These are phyloP conservation scores for Chymomyza procnemis DNA, from an alignment of 2,888 invertebrate species.

Conservation along the genomic window DNA sequence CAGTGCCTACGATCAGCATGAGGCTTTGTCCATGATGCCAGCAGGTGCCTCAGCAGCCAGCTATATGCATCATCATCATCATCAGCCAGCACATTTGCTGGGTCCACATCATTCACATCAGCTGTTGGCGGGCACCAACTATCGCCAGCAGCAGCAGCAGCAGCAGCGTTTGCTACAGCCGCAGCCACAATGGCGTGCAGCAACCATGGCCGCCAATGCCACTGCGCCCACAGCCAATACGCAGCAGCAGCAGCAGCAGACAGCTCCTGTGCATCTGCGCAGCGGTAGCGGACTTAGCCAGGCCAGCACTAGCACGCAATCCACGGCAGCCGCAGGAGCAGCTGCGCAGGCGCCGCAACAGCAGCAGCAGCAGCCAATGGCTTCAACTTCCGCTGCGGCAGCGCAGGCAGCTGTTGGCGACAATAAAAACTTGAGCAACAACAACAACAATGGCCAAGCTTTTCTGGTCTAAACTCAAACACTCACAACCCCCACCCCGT, in stretches of 20 bases:
- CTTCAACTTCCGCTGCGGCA: slow-evolving; percentile 66
- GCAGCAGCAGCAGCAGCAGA: slow-evolving; percentile 37
- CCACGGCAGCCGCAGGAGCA: slow-evolving; percentile 67
- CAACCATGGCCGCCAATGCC: slow-evolving; percentile 33
- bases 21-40: slow-evolving; percentile 79
- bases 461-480: slow-evolving; percentile 73
- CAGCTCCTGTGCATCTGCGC: slow-evolving; percentile 76
- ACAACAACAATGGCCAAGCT: slow-evolving; percentile 74
- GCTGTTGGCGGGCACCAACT: slow-evolving; percentile 47
- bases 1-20: slow-evolving; percentile 86
- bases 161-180: slow-evolving; percentile 62
- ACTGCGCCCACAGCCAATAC: slow-evolving; percentile 35
- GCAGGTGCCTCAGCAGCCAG: slow-evolving; percentile 62
- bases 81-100: slow-evolving; percentile 24
- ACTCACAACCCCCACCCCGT: slow-evolving; percentile 11
- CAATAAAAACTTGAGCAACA: slow-evolving; percentile 41
- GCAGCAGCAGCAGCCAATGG: slow-evolving; percentile 45
- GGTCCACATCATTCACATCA: slow-evolving; percentile 51
- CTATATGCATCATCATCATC: slow-evolving; percentile 62
- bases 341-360: slow-evolving; percentile 45
- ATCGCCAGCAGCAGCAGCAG: slow-evolving; percentile 53
- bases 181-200: slow-evolving; percentile 66
- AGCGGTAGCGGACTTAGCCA: slow-evolving; percentile 77
- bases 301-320: slow-evolving; percentile 77
- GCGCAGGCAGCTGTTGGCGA: slow-evolving; percentile 50